Base-by-base conservation (phyloP, 2,113 vertebrate species). In the Solea solea region DNA sequence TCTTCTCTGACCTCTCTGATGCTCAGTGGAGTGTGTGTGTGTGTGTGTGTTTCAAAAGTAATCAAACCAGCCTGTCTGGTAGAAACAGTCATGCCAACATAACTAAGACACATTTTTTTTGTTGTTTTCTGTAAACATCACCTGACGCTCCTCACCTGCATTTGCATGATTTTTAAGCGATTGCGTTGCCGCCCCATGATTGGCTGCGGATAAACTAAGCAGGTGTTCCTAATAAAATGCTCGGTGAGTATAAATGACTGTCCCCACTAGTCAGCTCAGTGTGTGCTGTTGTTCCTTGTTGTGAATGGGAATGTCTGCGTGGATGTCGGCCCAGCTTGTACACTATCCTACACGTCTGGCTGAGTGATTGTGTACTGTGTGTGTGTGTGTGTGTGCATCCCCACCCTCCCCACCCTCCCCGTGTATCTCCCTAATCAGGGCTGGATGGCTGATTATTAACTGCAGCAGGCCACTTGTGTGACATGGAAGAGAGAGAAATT, bases 401-500 rank as follows among this genome's bases (percentile, higher is more conserved):
- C 83, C 72, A 46, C 76, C 81, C 79, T 95, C 94, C 56, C 83
- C 72, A 46, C 76, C 81, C 79, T 92, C 82, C 60, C 62, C 80
- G 86, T 95, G 95, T 93, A 89, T 92, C 93, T 94, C 94, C 93
- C 94, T 97, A 96, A 96, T 96, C 96, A 95, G 95, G 86, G 91
- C 93, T 94, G 93, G 95, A 95, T 95, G 95, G 95, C 95, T 96
- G 95, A 95, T 96, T 95, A 96, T 96, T 94, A 95, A 94, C 95
- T 95, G 93, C 95, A 95, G 96, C 95, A 90, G 95, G 94, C 94
- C 93, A 95, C 95, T 95, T 91, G 91, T 95, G 94, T 96, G 96
- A 97, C 96, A 95, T 94, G 95, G 93, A 94, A 95, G 95, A 94
- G 93, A 94, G 90, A 95, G 95, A 95, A 98, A 97, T 97, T 98